Base-by-base conservation (phyloP, 30 jellyfish, hydroid and myxozoan species). In the Hydractinia symbiolongicarpus region DNA sequence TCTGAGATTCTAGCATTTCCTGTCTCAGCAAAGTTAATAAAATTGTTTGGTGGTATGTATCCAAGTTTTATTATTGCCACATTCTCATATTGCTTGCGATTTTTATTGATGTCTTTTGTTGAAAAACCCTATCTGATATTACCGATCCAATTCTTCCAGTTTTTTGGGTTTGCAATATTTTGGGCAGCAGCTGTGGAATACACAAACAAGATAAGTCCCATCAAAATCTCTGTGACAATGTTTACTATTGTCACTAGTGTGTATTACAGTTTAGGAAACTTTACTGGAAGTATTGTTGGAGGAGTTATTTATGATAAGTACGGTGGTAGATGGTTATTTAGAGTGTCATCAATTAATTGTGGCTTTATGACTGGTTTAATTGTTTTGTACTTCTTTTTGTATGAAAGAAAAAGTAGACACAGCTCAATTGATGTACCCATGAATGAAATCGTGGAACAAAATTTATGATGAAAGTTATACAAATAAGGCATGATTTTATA, bases 161-260 rank as follows among this genome's bases (percentile, higher is more conserved):
- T 55, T 53, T 6, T 74, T 74, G 66, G 68, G 15, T 53, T 50
- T 74, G 83, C 49, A 11, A 30, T 74, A 6, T 74, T 9, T 50
- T 50, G 61, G 83, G 66, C 61, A 10, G 83, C 83, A 50, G 83
- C 61, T 49, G 61, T 67, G 13, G 83, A 74, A 58, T 67, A 74
- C 20, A 11, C 61, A 55, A 21, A 74, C 51, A 74, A 9, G 40
- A 74, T 74, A 13, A 50, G 68, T 5, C 66, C 83, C 51, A 20
- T 44, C n/a, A 49, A 74, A 13, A 74, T 74, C 51, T 74, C 67
- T 53, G 57, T 67, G 7, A 30, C 83, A 9, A 74, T 74, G 67
- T 74, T 74, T 55, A 58, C 68, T 50, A 30, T 55, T 50, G 83
- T 74, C 5, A 30, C 69, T 1, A 50, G 77, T 16, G 57, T 21